Base-by-base conservation (phyloP, 2,888 invertebrate species). In the Odontocerum albicorne region DNA sequence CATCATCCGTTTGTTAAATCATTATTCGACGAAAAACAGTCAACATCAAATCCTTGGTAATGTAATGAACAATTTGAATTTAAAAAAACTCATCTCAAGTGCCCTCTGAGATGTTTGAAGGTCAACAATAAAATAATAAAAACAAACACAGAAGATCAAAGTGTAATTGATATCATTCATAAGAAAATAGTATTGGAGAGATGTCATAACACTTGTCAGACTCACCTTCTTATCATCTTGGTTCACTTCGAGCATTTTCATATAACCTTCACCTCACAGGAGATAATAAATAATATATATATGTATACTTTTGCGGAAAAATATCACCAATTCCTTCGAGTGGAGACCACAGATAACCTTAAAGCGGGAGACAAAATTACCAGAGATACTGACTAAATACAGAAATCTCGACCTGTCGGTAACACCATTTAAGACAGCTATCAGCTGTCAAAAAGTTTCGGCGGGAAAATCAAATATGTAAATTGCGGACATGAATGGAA, bases 141-240 rank as follows among this genome's bases (percentile, higher is more conserved):
- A 55, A 51, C 51, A 51, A 51, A 42, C 27, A 21, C n/a, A 40
- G 43, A 43, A 13, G 51, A 42, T 20, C 51, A 56, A 56, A 56
- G 51, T 47, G 43, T 47, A 36, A 10, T 7, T 16, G 49, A 49
- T 49, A 54, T 36, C 27, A 13, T 12, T 16, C 6, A 36, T 8
- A 21, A 31, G 27, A 46, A 27, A 44, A 45, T 45, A 45, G 32
- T 27, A 15, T 36, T 35, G 10, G 15, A 35, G 21, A 15, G 47
- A 49, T n/a, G 15, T 54, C 35, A 27, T 33, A n/a, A 31, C 12
- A 40, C 16, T 45, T 40, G 16, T 56, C 4, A 35, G 21, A 53
- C 59, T 44, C 38, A 60, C 60, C 49, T 60, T 60, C 35, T 60
- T 60, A 44, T 60, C 60, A 57, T 57, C 60, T 39, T 60, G 57